A percentile compares a stretch with the other conserved stretches of the same genome.
Conservation (phyloP, 1,140 invertebrate species). For the Myzus persicae region DNA sequence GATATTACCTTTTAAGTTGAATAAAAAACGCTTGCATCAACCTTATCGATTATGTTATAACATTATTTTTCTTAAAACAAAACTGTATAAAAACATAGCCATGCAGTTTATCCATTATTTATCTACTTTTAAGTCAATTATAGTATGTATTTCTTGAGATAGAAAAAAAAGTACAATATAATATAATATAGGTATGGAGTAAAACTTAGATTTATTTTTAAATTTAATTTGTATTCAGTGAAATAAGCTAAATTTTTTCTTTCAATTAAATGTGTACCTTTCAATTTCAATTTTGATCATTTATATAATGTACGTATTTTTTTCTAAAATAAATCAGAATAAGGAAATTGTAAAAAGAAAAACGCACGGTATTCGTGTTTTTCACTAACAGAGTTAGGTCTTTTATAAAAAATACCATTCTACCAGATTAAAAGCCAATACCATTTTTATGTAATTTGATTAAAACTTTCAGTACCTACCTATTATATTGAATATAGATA, state of each 20-base stretch:
- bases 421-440: neutral
- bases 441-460: neutral
- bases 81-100: neutral
- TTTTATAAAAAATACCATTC: neutral
- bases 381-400: neutral
- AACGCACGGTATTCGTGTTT: neutral
- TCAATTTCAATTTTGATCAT: neutral
- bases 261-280: neutral
- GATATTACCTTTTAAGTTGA: neutral
- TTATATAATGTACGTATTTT: neutral
- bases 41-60: neutral
- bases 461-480: neutral
- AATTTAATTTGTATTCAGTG: neutral
- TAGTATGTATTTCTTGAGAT: neutral
- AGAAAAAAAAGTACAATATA: neutral
- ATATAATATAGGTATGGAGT: neutral
- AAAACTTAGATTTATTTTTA: neutral
- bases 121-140: neutral
- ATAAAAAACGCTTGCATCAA: neutral
- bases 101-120: neutral
- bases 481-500: neutral
- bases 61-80: neutral
- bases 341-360: neutral
- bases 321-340: neutral
- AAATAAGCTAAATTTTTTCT: neutral